Evolutionary conservation across 2,797 vertebrate species (phyloP).

Genomic region (Hippopotamyrus pictus): DNA sequence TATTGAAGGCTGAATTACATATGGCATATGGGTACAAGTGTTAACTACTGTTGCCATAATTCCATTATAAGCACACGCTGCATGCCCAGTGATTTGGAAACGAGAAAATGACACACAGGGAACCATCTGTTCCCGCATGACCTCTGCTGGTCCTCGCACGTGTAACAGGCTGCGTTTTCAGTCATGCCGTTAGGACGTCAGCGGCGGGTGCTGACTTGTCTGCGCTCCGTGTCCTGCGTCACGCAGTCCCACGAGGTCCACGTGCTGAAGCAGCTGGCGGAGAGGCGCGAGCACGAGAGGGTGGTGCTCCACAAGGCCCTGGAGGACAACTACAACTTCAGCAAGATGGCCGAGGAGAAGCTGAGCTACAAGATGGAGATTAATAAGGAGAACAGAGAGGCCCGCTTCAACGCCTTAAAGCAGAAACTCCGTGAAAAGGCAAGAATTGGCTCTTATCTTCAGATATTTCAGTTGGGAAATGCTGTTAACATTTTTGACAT

Average conservation of each 20-base stretch:
- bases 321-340: constrained; percentile 81
- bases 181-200: background rate
- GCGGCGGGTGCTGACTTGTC: background rate
- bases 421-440: constrained; percentile 78
- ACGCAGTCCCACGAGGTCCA: constrained; percentile 73
- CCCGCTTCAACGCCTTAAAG: constrained; percentile 73
- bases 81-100: background rate
- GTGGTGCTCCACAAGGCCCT: constrained; percentile 77
- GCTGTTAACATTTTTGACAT: background rate
- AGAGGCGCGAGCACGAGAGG: constrained; percentile 74
- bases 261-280: constrained; percentile 78
- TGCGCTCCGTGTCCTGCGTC: background rate
- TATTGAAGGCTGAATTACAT: background rate
- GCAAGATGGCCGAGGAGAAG: constrained; percentile 78
- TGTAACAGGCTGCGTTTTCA: background rate
- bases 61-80: background rate
- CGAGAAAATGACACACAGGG: background rate
- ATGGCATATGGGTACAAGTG: background rate
- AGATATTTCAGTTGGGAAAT: background rate
- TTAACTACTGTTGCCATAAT: constrained; percentile 6
- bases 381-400: constrained; percentile 79
- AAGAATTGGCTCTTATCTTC: constrained; percentile 15
- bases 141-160: background rate
- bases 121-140: constrained; percentile 2
- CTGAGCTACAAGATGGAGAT: constrained; percentile 84